Evolutionary conservation across 2,113 vertebrate genomes (phyloP).

Genomic region (cat (Felis catus)): DNA sequence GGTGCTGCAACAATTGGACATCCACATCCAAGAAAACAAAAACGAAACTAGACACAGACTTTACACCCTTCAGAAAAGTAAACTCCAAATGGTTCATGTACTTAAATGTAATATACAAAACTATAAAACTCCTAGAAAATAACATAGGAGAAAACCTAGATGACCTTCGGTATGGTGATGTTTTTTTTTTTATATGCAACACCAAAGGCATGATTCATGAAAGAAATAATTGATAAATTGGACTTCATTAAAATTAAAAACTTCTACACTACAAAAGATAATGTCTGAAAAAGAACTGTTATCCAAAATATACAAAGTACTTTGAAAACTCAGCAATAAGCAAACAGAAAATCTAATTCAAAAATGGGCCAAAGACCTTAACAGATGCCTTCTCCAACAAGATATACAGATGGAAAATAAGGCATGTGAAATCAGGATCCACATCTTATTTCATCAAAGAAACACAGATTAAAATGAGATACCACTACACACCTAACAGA

Average conservation of each 20-base stretch:
- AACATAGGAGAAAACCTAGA: no score
- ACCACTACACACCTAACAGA: not conserved
- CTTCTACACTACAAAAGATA: no score
- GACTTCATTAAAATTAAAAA: no score
- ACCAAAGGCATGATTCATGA: no score
- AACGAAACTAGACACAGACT: not conserved
- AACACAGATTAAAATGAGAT: not conserved
- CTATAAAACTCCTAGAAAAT: not conserved
- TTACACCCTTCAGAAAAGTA: not conserved
- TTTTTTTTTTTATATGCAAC: no score
- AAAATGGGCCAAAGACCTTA: not conserved
- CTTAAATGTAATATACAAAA: not conserved
- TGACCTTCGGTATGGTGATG: no score
- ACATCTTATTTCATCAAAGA: not conserved
- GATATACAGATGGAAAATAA: not conserved
- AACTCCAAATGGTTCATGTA: not conserved
- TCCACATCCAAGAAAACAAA: not conserved
- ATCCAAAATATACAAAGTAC: not conserved
- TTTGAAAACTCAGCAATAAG: not conserved
- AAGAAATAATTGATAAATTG: no score
- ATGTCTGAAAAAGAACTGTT: not conserved
- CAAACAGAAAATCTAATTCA: not conserved
- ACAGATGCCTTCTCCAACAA: not conserved
- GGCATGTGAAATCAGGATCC: not conserved
- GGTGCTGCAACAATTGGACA: not conserved